Percentiles rank a stretch among this genome's conserved stretches.
These are phyloP conservation scores for Neuroterus valhalla DNA, from an alignment of 1,140 invertebrate species.

Conservation along the genomic window DNA sequence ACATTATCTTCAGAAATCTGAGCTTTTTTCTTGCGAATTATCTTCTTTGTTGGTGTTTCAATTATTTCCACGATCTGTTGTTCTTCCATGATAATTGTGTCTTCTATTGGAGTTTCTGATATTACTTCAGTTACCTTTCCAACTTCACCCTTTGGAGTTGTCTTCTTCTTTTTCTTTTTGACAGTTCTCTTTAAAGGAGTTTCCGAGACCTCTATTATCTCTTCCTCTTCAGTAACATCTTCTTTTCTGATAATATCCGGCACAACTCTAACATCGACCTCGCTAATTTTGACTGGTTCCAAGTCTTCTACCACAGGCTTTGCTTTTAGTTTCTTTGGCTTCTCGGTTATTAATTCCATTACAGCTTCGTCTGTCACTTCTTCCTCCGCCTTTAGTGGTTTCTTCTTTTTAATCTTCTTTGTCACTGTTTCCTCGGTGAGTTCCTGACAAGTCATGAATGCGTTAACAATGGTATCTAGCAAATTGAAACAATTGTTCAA, in stretches of 20 bases:
- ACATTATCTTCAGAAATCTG: background rate
- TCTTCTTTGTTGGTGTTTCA: conserved; percentile 8
- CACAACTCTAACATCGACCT: conserved; percentile 48
- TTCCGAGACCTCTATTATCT: conserved; percentile 9
- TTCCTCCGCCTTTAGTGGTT: conserved; percentile 27
- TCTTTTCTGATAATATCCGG: conserved; percentile 59
- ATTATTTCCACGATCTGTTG: background rate
- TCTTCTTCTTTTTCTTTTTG: conserved; percentile 31
- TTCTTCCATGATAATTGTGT: background rate
- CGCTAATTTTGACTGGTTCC: background rate
- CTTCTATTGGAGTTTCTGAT: background rate
- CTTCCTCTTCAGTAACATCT: conserved; percentile 41
- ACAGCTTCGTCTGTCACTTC: conserved; percentile 40
- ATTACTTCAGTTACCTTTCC: conserved; percentile 13
- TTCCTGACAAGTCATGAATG: conserved; percentile 36
- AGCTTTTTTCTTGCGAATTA: conserved; percentile 20
- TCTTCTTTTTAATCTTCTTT: conserved; percentile 35
- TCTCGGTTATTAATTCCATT: conserved; percentile 33
- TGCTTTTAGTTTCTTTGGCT: conserved; percentile 53
- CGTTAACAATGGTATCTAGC: background rate
- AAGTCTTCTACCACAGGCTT: conserved; percentile 3
- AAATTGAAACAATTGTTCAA: no score
- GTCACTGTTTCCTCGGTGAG: conserved; percentile 48
- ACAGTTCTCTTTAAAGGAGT: conserved; percentile 18
- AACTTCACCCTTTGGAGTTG: background rate